Base-by-base conservation (phyloP, 2,113 vertebrate genomes). In the Athene cunicularia region DNA sequence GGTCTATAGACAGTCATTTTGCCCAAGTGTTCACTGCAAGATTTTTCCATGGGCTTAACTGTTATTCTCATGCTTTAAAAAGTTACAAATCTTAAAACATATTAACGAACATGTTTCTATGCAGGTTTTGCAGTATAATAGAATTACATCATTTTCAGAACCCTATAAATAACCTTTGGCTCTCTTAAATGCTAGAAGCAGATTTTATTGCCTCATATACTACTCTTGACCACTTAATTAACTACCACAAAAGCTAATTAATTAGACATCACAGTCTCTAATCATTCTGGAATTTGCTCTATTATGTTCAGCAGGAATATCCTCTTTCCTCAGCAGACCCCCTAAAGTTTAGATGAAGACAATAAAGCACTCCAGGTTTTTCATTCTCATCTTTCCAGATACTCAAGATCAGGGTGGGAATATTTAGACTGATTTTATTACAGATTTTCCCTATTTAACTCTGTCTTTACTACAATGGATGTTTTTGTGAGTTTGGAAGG, bases 181-280 rank as follows among this genome's bases (percentile, higher is more conserved):
- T 77, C 50, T 67, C 16, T 21, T 90, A 83, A 91, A 93, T 59
- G 37, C 80, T 67, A 88, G 52, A 80, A 90, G 80, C 74, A 91
- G 91, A 62, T 39, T 96, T 86, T 93, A 95, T 93, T 95, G 84
- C 87, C 53, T 96, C 86, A 90, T 86, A 91, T 88, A 91, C 87
- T 95, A 93, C 81, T 63, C 89, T 89, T 93, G 74, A 90, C 71
- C 84, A 94, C 84, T 94, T 97, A 95, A 96, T 97, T 95, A 97
- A 88, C 81, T 93, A 28, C 67, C 23, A 96, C 81, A 94, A 91
- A 95, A 96, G 84, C 94, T 96, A 95, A 97, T 97, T 96, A 96
- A 91, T 96, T 95, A 96, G 84, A 93, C 89, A 86, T 94, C 91
- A 89, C 60, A 62, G 77, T 83, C 77, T 70, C 80, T 95, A 96